Percentiles rank a stretch among this genome's conserved stretches.
Evolutionary conservation across 2,888 invertebrate species (phyloP).

Genomic region (Eudemis profundana): DNA sequence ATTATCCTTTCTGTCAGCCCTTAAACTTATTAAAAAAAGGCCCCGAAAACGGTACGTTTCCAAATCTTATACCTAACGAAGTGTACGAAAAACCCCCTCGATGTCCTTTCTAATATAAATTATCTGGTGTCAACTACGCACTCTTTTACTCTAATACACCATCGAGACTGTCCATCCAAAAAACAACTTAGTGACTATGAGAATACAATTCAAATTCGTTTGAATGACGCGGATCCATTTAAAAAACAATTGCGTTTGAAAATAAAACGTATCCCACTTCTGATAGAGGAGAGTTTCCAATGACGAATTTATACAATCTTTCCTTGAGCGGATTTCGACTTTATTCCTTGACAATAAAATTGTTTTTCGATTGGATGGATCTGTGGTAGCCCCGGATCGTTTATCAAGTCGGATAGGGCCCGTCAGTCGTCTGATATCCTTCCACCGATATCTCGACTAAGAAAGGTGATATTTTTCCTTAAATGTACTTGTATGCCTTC

Average conservation of each 20-base stretch:
- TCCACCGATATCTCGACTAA: constrained; percentile 59
- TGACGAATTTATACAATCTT: neutral
- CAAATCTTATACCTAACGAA: constrained; percentile 45
- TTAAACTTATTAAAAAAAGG: constrained; percentile 42
- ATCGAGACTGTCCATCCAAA: constrained; percentile 3
- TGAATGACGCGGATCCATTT: neutral
- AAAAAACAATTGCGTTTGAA: constrained; percentile 7
- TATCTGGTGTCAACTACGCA: constrained; percentile 67
- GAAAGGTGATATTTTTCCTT: constrained; percentile 56
- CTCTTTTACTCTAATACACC: constrained; percentile 52
- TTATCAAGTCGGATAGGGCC: constrained; percentile 70
- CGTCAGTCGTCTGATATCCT: constrained; percentile 62
- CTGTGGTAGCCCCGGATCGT: constrained; percentile 53
- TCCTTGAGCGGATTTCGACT: neutral
- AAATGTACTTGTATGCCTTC: constrained; percentile 32
- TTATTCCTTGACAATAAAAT: constrained; percentile 39
- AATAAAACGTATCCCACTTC: constrained; percentile 24
- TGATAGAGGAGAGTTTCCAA: constrained; percentile 38
- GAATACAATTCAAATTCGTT: constrained; percentile 27
- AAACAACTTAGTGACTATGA: neutral
- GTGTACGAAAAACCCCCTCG: constrained; percentile 37
- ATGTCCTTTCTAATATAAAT: constrained; percentile 62
- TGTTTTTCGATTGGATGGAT: constrained; percentile 42
- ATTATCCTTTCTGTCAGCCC: constrained; percentile 30
- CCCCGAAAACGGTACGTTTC: constrained; percentile 24